These are phyloP conservation scores for Cerceris rybyensis DNA, from an alignment of 2,888 invertebrate species.

Conservation along the genomic window DNA sequence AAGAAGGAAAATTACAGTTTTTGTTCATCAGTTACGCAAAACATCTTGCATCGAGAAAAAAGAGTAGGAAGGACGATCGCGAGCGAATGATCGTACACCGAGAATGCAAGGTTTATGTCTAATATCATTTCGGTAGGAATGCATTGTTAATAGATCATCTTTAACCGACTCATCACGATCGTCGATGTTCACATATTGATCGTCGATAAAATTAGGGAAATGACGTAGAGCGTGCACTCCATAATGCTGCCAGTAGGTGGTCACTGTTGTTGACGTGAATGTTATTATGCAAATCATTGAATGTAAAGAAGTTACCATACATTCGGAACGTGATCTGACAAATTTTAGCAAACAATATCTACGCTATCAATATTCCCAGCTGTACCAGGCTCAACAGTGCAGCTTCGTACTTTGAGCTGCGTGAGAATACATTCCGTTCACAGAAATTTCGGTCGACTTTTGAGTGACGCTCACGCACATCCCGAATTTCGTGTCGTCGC, in stretches of 20 bases:
- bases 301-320: too few relatives aligned
- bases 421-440: slow-evolving; percentile 68
- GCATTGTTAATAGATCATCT: too few relatives aligned
- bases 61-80: slow-evolving; percentile 2
- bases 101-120: too few relatives aligned
- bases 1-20: slow-evolving; percentile 33
- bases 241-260: too few relatives aligned
- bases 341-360: neutral
- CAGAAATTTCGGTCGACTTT: slow-evolving; percentile 71
- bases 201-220: too few relatives aligned
- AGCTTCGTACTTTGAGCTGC: slow-evolving; percentile 41
- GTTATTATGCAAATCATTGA: too few relatives aligned
- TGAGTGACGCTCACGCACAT: slow-evolving; percentile 76
- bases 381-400: neutral
- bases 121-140: too few relatives aligned
- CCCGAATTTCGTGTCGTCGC: slow-evolving; percentile 70
- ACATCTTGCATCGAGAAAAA: slow-evolving; percentile 25
- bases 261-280: too few relatives aligned
- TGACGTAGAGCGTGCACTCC: too few relatives aligned
- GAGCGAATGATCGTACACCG: neutral
- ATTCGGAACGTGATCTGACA: neutral
- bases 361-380: neutral
- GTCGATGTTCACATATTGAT: too few relatives aligned
- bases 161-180: too few relatives aligned
- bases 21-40: slow-evolving; percentile 52